A percentile compares a stretch with the other conserved stretches of the same genome.
Evolutionary conservation across 1,140 invertebrate genomes (phyloP).

Genomic region (Lordiphosa collinella): DNA sequence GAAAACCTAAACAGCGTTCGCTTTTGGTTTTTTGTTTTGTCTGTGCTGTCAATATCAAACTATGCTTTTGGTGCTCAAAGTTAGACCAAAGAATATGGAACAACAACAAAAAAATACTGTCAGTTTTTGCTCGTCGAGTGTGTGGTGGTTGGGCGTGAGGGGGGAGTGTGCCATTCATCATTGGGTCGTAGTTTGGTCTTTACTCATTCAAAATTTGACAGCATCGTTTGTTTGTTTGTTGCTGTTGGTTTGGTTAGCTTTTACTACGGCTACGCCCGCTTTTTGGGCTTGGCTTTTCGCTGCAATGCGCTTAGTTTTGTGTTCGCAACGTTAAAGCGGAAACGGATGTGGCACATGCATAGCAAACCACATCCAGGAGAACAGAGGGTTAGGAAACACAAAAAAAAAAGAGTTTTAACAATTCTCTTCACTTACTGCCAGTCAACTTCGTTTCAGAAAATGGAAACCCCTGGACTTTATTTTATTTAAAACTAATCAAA

Average conservation of each 20-base stretch:
- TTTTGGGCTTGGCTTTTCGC: slow-evolving; percentile 12
- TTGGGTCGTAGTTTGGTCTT: slow-evolving; percentile 71
- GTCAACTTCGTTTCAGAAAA: not conserved
- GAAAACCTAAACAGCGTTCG: slow-evolving; percentile 52
- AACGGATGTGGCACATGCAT: slow-evolving; percentile 73
- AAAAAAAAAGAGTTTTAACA: too few relatives aligned
- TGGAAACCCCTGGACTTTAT: too few relatives aligned
- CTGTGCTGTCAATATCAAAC: slow-evolving; percentile 49
- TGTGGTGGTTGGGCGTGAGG: slow-evolving; percentile 22
- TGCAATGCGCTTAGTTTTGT: slow-evolving; percentile 39
- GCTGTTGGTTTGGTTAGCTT: slow-evolving; percentile 12
- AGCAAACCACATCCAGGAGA: slow-evolving; percentile 47
- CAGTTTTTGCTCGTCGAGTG: slow-evolving; percentile 14
- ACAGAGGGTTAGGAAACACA: too few relatives aligned
- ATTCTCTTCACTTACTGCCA: slow-evolving; percentile 5
- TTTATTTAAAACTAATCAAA: too few relatives aligned
- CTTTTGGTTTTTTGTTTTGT: slow-evolving; percentile 35
- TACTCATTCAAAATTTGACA: slow-evolving; percentile 78
- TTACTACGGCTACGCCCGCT: slow-evolving; percentile 2
- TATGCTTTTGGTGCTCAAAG: slow-evolving; percentile 33
- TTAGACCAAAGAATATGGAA: slow-evolving; percentile 20
- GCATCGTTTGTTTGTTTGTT: slow-evolving; percentile 71
- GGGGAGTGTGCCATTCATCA: slow-evolving; percentile 61
- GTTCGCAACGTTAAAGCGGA: slow-evolving; percentile 50
- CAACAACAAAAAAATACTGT: slow-evolving; percentile 20